Base-by-base conservation (phyloP, 1,140 invertebrate genomes). In the Carcinoscorpius rotundicauda region DNA sequence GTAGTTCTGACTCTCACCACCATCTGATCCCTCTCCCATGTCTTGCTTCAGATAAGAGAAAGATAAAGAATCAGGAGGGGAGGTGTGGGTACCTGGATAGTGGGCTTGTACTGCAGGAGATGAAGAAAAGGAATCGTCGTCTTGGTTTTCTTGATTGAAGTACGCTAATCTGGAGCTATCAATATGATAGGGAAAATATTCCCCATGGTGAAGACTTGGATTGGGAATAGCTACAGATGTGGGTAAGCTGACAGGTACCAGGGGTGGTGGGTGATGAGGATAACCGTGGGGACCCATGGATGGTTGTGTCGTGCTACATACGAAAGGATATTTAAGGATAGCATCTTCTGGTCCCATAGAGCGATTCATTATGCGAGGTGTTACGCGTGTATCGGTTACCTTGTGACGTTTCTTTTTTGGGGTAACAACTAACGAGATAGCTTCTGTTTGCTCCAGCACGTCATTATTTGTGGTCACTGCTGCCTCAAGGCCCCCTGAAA, bases 361-460 rank as follows among this genome's bases (percentile, higher is more conserved):
- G 67, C 90, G 82, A 73, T 87, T 90, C 6, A 93, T 89, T 53
- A 90, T 92, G 64, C 91, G 82, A 4, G 93, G 93, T 6, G 93
- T 96, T 64, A 97, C 90, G 66, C 94, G 83, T 56, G 93, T 96
- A 76, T 97, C 93, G 10, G 93, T 97, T 64, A 97, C 81, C 85
- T 97, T 97, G 75, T 97, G 93, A 29, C 93, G 82, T 80, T 96
- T 97, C 80, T 93, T 94, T 57, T 96, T 96, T 0, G 91, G 90
- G 49, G 89, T 88, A 66, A 97, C 91, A 49, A 97, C 91, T 68
- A 97, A 82, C 72, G 91, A 91, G 8, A 97, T 83, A 1, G 93
- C 77, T 77, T 97, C 93, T 74, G 93, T 94, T 77, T 97, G 93
- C 76, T 95, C 92, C 3, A 87, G 85, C 61, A 78, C 77, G 29